A percentile compares a stretch with the other conserved stretches of the same genome.
Evolutionary conservation across 2,888 invertebrate species (phyloP).

Genomic region (Caenorhabditis angaria): DNA sequence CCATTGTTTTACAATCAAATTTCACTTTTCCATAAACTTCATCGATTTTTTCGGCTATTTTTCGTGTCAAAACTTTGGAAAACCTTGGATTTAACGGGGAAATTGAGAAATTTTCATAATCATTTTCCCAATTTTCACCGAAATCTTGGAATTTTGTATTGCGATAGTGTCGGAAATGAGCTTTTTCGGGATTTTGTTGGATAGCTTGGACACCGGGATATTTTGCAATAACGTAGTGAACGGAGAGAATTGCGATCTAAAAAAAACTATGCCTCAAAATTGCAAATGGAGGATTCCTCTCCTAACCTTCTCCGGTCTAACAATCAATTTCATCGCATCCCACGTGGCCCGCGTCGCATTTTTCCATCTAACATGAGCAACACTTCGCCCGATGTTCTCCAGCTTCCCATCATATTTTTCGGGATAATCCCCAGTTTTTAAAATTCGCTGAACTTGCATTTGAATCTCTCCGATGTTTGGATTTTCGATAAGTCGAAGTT

Average conservation of each 20-base stretch:
- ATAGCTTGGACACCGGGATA: not conserved
- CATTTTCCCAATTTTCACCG: not conserved
- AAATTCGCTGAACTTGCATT: constrained; percentile 13
- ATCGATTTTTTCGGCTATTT: not conserved
- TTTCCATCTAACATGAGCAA: constrained; percentile 13
- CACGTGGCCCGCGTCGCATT: constrained; percentile 12
- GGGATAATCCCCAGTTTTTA: constrained; percentile 18
- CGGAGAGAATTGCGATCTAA: not conserved
- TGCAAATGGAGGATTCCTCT: not conserved
- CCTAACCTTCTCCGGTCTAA: constrained; percentile 23
- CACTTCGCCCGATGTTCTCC: not conserved
- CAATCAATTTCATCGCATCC: constrained; percentile 20
- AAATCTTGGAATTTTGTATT: constrained; percentile 4
- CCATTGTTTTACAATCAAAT: not conserved
- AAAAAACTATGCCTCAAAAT: not conserved
- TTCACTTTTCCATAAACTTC: not conserved
- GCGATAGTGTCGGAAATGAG: not conserved
- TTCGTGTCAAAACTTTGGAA: not conserved
- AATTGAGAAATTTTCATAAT: not conserved
- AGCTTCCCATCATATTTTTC: not conserved
- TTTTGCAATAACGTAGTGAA: not conserved
- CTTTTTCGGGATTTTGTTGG: not conserved
- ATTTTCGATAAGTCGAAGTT: constrained; percentile 12
- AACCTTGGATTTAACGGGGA: not conserved
- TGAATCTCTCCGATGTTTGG: constrained; percentile 14